Base-by-base conservation (phyloP, 2,113 vertebrate genomes). In the Silurus meridionalis region DNA sequence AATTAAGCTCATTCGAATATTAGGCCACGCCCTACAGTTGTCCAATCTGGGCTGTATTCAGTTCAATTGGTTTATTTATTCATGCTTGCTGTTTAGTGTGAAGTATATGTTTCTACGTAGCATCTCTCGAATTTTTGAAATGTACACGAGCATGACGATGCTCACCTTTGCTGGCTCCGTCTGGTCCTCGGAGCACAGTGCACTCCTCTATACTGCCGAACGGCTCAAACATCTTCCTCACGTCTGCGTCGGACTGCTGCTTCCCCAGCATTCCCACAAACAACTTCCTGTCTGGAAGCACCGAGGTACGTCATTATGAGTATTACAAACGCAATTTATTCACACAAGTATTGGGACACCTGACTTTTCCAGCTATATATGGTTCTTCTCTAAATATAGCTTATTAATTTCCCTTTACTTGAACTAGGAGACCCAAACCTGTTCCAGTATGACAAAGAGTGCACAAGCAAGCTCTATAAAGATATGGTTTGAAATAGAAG, bases 181-280 rank as follows among this genome's bases (percentile, higher is more conserved):
- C 98, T 0, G 97, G 97, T 78, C 98, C 97, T 84, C 98, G 97
- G 91, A 99, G 97, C 90, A 99, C 97, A 55, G 97, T 99, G 92
- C 98, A 96, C 94, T 99, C 97, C 94, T 98, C 97, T 95, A 99
- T 99, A 91, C 96, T 97, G 7, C 97, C 97, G 5, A 98, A 98
- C 53, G 97, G 95, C 91, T 98, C 97, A 0, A 98, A 99, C 91
- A 99, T 97, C 87, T 97, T 97, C 64, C 96, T 96, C 83, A 99
- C 97, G 77, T 98, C 97, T 4, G 96, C 91, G 91, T 98, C 97
- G 81, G 97, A 96, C 95, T 98, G 96, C 94, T 98, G 97, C 88
- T 97, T 96, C 77, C 97, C 97, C 93, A 99, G 96, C 95, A 98
- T 98, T 88, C 97, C 97, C 91, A 99, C 96, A 95, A 99, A 99